Conservation (phyloP, 2,113 vertebrate species). For the Antechinus flavipes region DNA sequence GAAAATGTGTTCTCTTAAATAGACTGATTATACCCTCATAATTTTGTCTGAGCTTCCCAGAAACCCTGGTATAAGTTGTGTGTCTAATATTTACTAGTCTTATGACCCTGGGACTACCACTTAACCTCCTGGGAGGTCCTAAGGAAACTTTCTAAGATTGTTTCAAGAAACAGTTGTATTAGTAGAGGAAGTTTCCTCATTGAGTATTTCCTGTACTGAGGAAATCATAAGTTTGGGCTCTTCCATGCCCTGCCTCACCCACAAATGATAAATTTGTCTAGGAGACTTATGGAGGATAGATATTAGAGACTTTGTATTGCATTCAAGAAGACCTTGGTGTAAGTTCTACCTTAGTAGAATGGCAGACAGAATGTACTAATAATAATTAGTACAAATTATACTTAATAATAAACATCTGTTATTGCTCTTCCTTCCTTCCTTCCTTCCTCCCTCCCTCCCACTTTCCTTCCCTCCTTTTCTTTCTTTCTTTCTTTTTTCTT, state of each 20-base stretch:
- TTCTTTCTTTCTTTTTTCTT: too few relatives aligned
- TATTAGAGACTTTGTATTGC: background rate
- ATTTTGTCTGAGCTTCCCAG: slow-evolving; percentile 13
- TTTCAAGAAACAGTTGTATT: background rate
- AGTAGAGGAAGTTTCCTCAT: background rate
- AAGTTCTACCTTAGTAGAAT: background rate
- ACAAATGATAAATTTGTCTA: background rate
- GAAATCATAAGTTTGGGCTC: background rate
- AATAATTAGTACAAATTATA: too few relatives aligned
- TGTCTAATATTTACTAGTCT: background rate
- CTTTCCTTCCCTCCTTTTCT: rapidly evolving
- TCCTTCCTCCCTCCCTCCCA: too few relatives aligned
- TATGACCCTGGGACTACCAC: background rate
- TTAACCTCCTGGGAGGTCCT: background rate
- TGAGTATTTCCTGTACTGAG: background rate
- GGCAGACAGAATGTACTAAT: background rate
- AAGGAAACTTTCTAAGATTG: background rate
- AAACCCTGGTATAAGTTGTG: background rate
- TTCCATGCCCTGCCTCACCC: background rate
- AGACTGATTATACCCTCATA: background rate
- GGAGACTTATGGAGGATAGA: background rate
- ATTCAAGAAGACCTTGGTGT: background rate
- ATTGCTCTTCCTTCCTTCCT: too few relatives aligned
- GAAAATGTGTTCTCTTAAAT: slow-evolving; percentile 24
- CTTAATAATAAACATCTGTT: background rate